Conservation (phyloP, 2,113 vertebrate genomes). For the Cygnus buccinator region DNA sequence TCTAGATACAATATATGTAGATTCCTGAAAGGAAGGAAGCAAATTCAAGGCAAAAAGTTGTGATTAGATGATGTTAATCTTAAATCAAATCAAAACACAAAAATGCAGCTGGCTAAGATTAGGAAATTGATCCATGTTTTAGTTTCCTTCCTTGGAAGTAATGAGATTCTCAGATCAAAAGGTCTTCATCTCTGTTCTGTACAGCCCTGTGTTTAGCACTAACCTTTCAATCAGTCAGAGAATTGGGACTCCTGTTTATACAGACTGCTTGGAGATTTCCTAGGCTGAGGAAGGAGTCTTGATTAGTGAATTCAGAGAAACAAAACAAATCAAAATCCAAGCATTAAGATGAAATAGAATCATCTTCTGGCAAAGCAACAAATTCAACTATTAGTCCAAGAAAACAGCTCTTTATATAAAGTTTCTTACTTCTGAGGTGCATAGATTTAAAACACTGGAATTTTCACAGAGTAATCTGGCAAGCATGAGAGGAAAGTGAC, state of each 20-base stretch:
- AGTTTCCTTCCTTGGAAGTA: conserved; percentile 23
- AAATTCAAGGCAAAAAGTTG: neutral
- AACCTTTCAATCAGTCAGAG: neutral
- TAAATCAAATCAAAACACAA: neutral
- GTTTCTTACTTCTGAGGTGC: neutral
- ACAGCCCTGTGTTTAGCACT: neutral
- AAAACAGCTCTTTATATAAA: neutral
- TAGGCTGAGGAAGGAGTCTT: neutral
- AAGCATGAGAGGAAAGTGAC: neutral
- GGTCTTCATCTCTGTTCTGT: neutral
- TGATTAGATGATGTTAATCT: neutral
- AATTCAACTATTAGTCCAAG: neutral
- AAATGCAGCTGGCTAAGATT: neutral
- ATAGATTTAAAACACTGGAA: neutral
- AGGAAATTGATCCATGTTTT: neutral
- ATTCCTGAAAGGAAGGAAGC: conserved; percentile 23
- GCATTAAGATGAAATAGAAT: neutral
- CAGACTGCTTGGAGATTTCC: neutral
- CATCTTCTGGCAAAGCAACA: neutral
- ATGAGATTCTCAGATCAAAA: neutral
- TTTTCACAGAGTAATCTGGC: neutral
- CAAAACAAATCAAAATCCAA: neutral
- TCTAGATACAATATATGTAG: neutral
- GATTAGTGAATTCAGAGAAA: neutral
- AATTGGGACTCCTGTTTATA: neutral